A percentile compares a stretch with the other conserved stretches of the same genome.
Conservation (phyloP, 1,140 invertebrate genomes). For the Atopsyche davidsoni region DNA sequence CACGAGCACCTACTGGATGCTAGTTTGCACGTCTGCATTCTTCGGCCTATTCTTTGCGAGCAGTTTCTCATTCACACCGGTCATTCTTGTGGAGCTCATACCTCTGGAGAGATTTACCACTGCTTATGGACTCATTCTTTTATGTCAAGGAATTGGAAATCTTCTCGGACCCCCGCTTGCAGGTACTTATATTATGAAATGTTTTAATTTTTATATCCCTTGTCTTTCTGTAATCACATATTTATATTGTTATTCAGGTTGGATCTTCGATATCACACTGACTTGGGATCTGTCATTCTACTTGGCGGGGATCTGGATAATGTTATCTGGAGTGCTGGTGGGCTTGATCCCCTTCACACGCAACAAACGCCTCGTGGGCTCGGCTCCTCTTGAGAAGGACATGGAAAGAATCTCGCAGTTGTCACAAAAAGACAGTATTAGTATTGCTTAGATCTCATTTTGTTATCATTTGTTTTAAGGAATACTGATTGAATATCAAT, state of each 20-base stretch:
- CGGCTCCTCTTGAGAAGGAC: slow-evolving; percentile 57
- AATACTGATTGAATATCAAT: too few species aligned
- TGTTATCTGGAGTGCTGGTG: slow-evolving; percentile 69
- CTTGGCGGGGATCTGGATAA: slow-evolving; percentile 67
- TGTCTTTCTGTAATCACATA: background rate
- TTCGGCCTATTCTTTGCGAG: slow-evolving; percentile 84
- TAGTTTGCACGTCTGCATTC: slow-evolving; percentile 53
- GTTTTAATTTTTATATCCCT: background rate
- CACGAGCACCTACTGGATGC: slow-evolving; percentile 52
- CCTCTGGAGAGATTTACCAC: slow-evolving; percentile 73
- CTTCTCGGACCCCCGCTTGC: slow-evolving; percentile 58
- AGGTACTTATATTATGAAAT: slow-evolving; percentile 47
- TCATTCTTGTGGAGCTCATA: slow-evolving; percentile 75
- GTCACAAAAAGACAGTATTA: slow-evolving; percentile 29
- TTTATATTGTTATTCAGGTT: slow-evolving; percentile 48
- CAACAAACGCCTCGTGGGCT: slow-evolving; percentile 59
- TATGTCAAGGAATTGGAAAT: slow-evolving; percentile 77
- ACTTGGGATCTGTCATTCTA: slow-evolving; percentile 70
- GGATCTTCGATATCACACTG: slow-evolving; percentile 61
- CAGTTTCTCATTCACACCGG: slow-evolving; percentile 81
- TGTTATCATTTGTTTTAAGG: too few species aligned
- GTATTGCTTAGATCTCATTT: slow-evolving; percentile 28
- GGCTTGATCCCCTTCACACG: slow-evolving; percentile 59
- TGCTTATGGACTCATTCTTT: slow-evolving; percentile 80
- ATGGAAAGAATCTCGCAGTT: slow-evolving; percentile 32